Conservation (phyloP, 2,888 invertebrate species). For the Platycnemis pennipes region DNA sequence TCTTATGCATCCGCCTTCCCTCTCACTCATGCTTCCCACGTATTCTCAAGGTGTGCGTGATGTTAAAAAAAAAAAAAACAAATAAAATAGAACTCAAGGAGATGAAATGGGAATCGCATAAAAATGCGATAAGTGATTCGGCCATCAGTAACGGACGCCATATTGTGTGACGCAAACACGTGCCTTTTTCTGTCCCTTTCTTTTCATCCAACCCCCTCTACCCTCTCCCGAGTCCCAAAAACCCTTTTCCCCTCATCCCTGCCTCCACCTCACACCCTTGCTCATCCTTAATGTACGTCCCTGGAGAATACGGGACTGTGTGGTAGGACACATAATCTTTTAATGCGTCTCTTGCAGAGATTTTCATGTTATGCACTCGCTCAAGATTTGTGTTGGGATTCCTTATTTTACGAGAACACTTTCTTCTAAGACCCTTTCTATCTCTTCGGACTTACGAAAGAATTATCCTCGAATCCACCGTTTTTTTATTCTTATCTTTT, state of each 20-base stretch:
- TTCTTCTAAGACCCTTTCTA: neutral
- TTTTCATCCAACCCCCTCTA: neutral
- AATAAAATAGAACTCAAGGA: neutral
- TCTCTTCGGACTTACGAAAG: neutral
- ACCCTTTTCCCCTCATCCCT: no score
- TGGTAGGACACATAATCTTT: neutral
- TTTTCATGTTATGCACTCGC: neutral
- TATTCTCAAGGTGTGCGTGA: neutral
- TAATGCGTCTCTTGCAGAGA: neutral
- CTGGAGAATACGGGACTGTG: neutral
- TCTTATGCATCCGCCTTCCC: neutral
- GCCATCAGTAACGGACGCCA: neutral
- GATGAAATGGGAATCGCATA: neutral
- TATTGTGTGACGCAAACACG: neutral
- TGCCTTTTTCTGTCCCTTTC: neutral
- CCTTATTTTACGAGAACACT: neutral
- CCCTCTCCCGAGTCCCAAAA: neutral
- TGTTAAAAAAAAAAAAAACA: neutral
- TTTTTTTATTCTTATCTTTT: neutral
- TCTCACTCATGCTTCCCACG: neutral
- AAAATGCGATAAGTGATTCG: constrained; percentile 31
- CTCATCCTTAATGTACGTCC: neutral
- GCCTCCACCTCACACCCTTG: neutral
- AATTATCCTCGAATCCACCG: neutral
- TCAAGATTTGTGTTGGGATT: neutral